Evolutionary conservation across 1,140 invertebrate genomes (phyloP), one percentile per base, ranked within the genome.

Genomic region (Bombus sylvicola): DNA sequence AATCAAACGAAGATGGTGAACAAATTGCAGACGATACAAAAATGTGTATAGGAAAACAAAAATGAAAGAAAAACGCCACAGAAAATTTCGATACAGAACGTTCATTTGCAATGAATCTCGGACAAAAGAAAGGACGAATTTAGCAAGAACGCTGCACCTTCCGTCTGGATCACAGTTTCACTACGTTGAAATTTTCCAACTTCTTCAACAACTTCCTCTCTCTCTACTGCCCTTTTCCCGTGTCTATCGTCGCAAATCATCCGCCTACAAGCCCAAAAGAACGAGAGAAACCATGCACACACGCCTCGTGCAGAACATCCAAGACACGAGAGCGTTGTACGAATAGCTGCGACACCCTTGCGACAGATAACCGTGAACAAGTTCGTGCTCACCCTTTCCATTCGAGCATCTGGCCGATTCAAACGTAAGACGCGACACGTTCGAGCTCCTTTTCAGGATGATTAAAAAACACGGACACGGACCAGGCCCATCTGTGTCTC

Each of bases 381-480:
- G 31, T 53, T 59, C 53, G 28, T 57, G 80, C 53, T 74, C 80
- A n/a, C 39, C 81, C 69, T 64, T 34, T n/a, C 34, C 66, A 72
- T 47, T 39, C n/a, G 47, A 47, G 47, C 47, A 18, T 12, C 57
- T 53, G 59, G 25, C 22, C 68, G 66, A 85, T 80, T 80, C 83
- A 37, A 69, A 72, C 71, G 25, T 81, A 78, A 88, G 73, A 85
- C 39, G 31, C 57, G 77, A 64, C 69, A 62, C 62, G 74, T 47
- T 76, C 77, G 68, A 80, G 68, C 53, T 64, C n/a, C 74, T 76
- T 80, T 88, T 86, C 76, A 85, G 75, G 37, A 78, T 76, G 78
- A 90, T 87, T 90, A 87, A 90, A 89, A 90, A 89, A 77, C 76
- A 87, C 85, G 81, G 62, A 43, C 47, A 31, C 75, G 69, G 43